Conservation (phyloP, 53 echinoderm and acorn worm genomes). For the Luidia sarsii region DNA sequence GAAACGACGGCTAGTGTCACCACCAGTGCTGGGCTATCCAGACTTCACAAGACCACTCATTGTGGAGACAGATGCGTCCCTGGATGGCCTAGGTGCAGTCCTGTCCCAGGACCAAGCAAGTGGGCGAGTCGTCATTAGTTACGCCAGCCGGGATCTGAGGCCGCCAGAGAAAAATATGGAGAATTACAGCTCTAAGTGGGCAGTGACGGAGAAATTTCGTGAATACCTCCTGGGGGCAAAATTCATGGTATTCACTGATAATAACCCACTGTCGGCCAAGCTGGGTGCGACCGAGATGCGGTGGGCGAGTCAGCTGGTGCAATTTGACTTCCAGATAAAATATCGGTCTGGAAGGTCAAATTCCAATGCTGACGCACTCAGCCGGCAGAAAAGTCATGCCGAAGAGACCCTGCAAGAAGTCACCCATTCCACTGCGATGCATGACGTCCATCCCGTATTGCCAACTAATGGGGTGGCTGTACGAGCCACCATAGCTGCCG, state of each 20-base stretch:
- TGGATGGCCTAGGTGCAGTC: not conserved
- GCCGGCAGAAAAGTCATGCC: not conserved
- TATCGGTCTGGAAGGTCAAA: conserved; percentile 44
- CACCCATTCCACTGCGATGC: not conserved
- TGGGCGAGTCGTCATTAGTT: conserved; percentile 39
- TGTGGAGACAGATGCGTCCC: conserved; percentile 3
- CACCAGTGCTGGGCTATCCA: conserved; percentile 20
- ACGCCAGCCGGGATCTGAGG: conserved; percentile 52
- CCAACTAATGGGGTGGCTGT: not conserved
- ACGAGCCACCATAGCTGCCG: not conserved
- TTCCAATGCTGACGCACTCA: conserved; percentile 39
- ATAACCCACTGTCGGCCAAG: conserved; percentile 59
- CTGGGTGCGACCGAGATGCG: conserved; percentile 48
- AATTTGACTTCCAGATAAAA: conserved; percentile 34
- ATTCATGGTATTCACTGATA: conserved; percentile 23
- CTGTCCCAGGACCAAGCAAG: conserved; percentile 1
- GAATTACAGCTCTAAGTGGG: conserved; percentile 60
- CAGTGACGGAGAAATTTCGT: conserved; percentile 55
- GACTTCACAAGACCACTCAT: conserved; percentile 5
- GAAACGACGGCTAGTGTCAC: not conserved
- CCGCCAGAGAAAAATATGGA: conserved; percentile 57
- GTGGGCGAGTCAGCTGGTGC: conserved; percentile 35
- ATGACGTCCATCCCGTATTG: not conserved
- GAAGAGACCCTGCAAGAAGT: not conserved
- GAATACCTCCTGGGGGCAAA: conserved; percentile 53